phyloP scores from a whole-genome alignment of 1,140 invertebrate genomes.

The Dendrolimus kikuchii region DNA sequence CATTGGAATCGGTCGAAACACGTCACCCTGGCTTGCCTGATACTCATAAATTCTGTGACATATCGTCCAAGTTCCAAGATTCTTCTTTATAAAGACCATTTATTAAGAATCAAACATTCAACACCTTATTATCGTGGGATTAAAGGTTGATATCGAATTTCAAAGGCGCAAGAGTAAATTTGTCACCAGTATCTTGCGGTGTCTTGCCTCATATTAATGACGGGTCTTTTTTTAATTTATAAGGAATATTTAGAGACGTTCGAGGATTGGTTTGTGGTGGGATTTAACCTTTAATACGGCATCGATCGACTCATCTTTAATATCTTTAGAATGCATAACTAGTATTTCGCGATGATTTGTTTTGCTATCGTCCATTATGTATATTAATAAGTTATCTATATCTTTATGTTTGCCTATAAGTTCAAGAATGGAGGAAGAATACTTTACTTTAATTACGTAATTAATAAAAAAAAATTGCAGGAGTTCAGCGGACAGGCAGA shows the following conservation, averaged over 20 bases:
- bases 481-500: too few relatives aligned
- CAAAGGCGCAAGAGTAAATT: constrained; percentile 8
- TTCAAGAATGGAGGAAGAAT: too few relatives aligned
- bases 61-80: constrained; percentile 44
- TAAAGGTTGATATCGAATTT: constrained; percentile 22
- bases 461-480: too few relatives aligned
- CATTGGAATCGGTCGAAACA: constrained; percentile 46
- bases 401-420: too few relatives aligned
- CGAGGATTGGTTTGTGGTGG: too few relatives aligned
- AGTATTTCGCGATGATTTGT: too few relatives aligned
- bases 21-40: constrained; percentile 37
- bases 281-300: too few relatives aligned
- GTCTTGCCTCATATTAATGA: constrained; percentile 54
- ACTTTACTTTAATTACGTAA: too few relatives aligned
- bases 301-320: too few relatives aligned
- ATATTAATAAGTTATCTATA: too few relatives aligned
- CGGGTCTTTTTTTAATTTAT: constrained; percentile 47
- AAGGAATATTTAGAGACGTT: constrained; percentile 23
- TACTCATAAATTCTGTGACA: constrained; percentile 55
- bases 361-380: too few relatives aligned
- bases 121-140: constrained; percentile 13
- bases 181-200: constrained; percentile 30
- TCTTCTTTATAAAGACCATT: constrained; percentile 36
- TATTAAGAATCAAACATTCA: not conserved
- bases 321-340: too few relatives aligned